Percentiles rank a stretch among this genome's conserved stretches.
Evolutionary conservation across 2,113 vertebrate species (phyloP).

Genomic region (Meles meles): DNA sequence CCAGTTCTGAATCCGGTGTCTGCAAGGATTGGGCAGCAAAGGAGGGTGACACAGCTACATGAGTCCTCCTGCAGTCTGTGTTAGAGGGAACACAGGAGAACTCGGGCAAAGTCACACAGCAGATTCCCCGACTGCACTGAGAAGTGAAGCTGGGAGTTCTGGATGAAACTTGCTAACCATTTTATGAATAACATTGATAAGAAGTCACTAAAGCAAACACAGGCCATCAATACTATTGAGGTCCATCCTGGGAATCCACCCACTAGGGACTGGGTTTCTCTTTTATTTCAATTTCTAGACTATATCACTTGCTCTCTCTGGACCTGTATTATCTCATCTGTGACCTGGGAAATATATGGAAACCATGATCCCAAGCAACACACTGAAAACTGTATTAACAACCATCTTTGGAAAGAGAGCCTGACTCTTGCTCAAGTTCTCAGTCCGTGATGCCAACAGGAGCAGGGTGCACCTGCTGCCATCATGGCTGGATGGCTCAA

Average conservation of each 20-base stretch:
- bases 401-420: neutral
- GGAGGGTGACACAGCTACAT: rapidly evolving
- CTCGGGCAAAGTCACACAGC: neutral
- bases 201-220: neutral
- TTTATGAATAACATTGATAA: neutral
- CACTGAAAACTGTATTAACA: neutral
- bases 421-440: neutral
- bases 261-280: neutral
- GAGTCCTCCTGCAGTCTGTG: neutral
- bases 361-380: neutral
- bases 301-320: neutral
- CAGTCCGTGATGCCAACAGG: rapidly evolving
- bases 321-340: neutral
- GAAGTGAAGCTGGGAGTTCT: neutral
- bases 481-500: too few species aligned
- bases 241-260: neutral
- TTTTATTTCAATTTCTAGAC: neutral
- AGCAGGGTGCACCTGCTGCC: rapidly evolving
- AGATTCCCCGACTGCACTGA: neutral
- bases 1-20: neutral
- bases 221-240: rapidly evolving
- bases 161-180: neutral
- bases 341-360: neutral
- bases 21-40: rapidly evolving
- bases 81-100: neutral